Evolutionary conservation across 2,797 vertebrate genomes (phyloP).

Genomic region (Pipistrellus kuhlii): DNA sequence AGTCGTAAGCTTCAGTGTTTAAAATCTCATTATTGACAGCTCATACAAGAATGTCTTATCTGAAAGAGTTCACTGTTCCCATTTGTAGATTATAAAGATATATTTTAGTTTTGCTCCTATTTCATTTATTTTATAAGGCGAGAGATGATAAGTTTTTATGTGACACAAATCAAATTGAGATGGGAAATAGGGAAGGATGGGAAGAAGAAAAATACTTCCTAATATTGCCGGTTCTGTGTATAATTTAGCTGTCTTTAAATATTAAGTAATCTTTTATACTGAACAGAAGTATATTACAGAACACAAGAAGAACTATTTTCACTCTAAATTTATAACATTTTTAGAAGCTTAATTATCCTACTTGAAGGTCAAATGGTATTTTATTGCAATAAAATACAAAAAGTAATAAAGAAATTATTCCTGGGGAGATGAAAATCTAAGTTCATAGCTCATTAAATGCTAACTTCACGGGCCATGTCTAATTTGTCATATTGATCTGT

Average conservation of each 20-base stretch:
- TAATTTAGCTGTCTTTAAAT: conserved; percentile 73
- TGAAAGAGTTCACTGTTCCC: conserved; percentile 2
- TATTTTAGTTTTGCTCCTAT: conserved; percentile 46
- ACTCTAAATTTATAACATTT: conserved; percentile 82
- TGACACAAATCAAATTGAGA: conserved; percentile 57
- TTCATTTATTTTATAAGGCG: conserved; percentile 45
- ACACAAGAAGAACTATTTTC: conserved; percentile 80
- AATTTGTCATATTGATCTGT: conserved; percentile 85
- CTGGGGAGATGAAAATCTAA: conserved; percentile 81
- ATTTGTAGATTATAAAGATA: conserved; percentile 52
- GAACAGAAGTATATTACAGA: conserved; percentile 73
- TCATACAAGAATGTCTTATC: not conserved
- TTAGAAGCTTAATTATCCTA: conserved; percentile 84
- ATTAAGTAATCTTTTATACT: conserved; percentile 70
- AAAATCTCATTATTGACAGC: not conserved
- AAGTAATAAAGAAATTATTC: conserved; percentile 85
- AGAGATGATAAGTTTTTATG: conserved; percentile 56
- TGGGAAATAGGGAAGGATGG: conserved; percentile 18
- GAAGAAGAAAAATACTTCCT: conserved; percentile 69
- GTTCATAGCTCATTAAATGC: conserved; percentile 86
- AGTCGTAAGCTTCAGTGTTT: not conserved
- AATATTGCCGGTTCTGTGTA: conserved; percentile 30
- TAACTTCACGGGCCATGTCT: conserved; percentile 84
- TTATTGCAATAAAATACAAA: conserved; percentile 84
- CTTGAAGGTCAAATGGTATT: conserved; percentile 86